Evolutionary conservation across 2,797 vertebrate species (phyloP), one percentile per base, ranked within the genome.

Genomic region (Odontamblyopus rebecca): DNA sequence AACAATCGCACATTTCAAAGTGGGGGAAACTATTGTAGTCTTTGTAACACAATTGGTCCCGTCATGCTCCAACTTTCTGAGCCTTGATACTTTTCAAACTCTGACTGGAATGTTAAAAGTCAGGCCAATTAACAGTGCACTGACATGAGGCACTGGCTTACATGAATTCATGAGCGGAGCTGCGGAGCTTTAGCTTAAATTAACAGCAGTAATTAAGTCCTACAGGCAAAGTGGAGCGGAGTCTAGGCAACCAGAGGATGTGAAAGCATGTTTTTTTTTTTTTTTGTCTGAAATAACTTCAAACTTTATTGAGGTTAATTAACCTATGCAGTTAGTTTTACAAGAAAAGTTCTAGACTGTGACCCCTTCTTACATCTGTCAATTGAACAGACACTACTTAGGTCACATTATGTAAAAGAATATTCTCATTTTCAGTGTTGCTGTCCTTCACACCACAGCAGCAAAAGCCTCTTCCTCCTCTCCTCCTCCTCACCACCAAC

Each of bases 1-100:
- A 51, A 26, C 57, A 44, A 69, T 71, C 76, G 72, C 32, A 70
- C 61, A 68, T 44, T 7, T 29, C 41, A n/a, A 44, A 57, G 78
- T 15, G 9, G 69, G 19, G 68, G 18, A 69, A 48, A 15, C 2
- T 48, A 57, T 56, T 64, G 60, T 61, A 60, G 18, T 75, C 13
- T 35, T 35, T 48, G 41, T n/a, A 81, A 60, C 26, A 30, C 44
- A 68, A 60, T 18, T 1, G 32, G 12, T 30, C 27, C 76, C 57
- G 67, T 50, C 68, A 62, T 73, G 50, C 68, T 51, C 57, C 48
- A 30, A 73, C 29, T 63, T 66, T 61, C 51, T n/a, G 13, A 56
- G 62, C 73, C 69, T 48, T 18, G 64, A 56, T 48, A 73, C 1
- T 1, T 59, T 13, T 32, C 8, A 8, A 35, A 5, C 56, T 23